phyloP scores from a whole-genome alignment of 2,797 vertebrate species.

The Urocyon cinereoargenteus region DNA sequence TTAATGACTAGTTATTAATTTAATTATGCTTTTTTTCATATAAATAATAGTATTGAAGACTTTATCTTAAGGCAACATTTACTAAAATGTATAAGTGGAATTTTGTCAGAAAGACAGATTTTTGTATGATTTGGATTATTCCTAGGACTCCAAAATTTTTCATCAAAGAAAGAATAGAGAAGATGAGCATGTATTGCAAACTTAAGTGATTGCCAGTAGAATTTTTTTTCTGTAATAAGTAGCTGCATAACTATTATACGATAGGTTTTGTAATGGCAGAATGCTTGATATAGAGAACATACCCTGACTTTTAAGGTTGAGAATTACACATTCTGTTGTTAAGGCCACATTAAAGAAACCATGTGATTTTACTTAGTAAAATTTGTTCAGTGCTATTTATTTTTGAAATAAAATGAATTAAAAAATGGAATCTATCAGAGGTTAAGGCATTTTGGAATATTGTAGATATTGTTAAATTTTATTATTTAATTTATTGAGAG shows the following conservation, averaged over 20 bases:
- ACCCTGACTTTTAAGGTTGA: constrained; percentile 35
- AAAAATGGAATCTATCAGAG: not conserved
- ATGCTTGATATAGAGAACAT: not conserved
- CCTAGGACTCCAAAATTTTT: not conserved
- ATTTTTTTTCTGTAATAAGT: constrained; percentile 4
- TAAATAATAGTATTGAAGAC: not conserved
- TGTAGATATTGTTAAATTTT: constrained; percentile 41
- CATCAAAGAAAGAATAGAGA: not conserved
- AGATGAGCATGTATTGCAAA: not conserved
- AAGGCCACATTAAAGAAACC: not conserved
- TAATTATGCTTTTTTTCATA: not conserved
- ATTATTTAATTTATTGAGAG: not conserved
- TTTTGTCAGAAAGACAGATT: constrained; percentile 39
- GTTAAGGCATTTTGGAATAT: constrained; percentile 24
- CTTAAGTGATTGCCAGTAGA: constrained; percentile 17
- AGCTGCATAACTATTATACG: not conserved
- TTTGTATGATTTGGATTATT: constrained; percentile 37
- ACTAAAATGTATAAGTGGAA: not conserved
- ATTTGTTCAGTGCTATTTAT: constrained; percentile 57
- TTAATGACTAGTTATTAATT: not conserved
- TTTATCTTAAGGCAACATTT: not conserved
- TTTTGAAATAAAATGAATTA: constrained; percentile 47
- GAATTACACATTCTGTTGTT: constrained; percentile 30
- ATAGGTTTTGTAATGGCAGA: not conserved
- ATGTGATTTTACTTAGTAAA: constrained; percentile 39